Percentiles rank a stretch among this genome's conserved stretches.
phyloP scores from a whole-genome alignment of 2,797 vertebrate species.

The Tachyglossus aculeatus region DNA sequence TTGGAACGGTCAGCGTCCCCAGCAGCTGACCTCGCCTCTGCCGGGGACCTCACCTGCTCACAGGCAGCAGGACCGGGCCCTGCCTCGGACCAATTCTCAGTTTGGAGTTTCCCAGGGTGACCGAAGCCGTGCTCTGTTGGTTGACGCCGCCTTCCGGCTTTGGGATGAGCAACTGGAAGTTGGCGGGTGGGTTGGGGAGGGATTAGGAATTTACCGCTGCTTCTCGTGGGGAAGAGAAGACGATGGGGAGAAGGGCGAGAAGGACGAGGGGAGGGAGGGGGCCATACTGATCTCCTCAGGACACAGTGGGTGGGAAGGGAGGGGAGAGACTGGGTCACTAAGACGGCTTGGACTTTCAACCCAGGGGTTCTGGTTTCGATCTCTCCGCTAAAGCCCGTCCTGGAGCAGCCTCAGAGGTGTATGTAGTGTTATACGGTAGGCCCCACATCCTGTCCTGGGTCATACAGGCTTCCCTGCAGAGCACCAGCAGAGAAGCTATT shows the following conservation, averaged over 20 bases:
- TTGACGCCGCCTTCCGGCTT: constrained; percentile 53
- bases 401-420: constrained; percentile 42
- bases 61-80: constrained; percentile 47
- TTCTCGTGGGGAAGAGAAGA: constrained; percentile 41
- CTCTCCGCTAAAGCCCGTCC: constrained; percentile 40
- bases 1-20: constrained; percentile 59
- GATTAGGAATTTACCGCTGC: constrained; percentile 55
- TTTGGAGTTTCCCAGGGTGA: constrained; percentile 45
- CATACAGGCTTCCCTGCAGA: constrained; percentile 49
- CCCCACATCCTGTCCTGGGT: constrained; percentile 37
- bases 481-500: constrained; percentile 63
- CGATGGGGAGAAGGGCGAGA: constrained; percentile 13
- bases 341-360: constrained; percentile 30
- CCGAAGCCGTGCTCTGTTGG: constrained; percentile 55
- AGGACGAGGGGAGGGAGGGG: constrained; percentile 24
- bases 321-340: constrained; percentile 27
- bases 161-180: constrained; percentile 46
- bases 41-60: constrained; percentile 61
- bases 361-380: constrained; percentile 24
- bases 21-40: constrained; percentile 56
- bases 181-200: constrained; percentile 26
- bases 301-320: not conserved
- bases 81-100: constrained; percentile 18
- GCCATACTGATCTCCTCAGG: constrained; percentile 47
- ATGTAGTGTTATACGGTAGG: constrained; percentile 51